A percentile compares a stretch with the other conserved stretches of the same genome.
phyloP scores from a whole-genome alignment of 2,888 invertebrate species.

The Diogma glabrata region DNA sequence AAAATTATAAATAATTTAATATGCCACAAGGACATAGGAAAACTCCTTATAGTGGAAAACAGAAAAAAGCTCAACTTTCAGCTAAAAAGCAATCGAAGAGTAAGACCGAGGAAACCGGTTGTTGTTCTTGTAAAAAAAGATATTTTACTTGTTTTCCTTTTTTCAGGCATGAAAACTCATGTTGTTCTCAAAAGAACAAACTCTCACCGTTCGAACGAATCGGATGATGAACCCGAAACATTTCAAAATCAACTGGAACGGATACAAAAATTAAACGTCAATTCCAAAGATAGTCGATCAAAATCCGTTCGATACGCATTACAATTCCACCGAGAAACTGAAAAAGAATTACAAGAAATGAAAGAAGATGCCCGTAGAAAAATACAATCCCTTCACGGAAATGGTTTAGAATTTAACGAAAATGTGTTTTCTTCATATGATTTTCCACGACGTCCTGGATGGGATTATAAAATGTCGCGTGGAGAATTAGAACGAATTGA shows the following conservation, averaged over 20 bases:
- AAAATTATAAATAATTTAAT: too few species aligned
- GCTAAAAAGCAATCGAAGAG: conserved; percentile 48
- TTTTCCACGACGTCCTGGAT: conserved; percentile 76
- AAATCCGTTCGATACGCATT: conserved; percentile 61
- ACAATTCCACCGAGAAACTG: conserved; percentile 70
- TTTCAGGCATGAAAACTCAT: background rate
- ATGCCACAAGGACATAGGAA: conserved; percentile 76
- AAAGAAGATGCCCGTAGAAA: conserved; percentile 54
- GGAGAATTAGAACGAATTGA: conserved; percentile 66
- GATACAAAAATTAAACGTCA: conserved; percentile 50
- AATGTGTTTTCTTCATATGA: conserved; percentile 57
- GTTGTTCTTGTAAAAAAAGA: too few species aligned
- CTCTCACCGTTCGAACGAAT: conserved; percentile 32
- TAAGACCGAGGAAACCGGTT: too few species aligned
- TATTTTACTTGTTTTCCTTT: too few species aligned
- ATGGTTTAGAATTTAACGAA: conserved; percentile 55
- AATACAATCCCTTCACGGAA: conserved; percentile 43
- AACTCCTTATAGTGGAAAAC: conserved; percentile 83
- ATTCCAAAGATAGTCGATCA: conserved; percentile 40
- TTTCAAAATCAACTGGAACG: conserved; percentile 13
- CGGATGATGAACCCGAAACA: conserved; percentile 29
- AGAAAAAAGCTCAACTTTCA: conserved; percentile 79
- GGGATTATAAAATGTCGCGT: conserved; percentile 66
- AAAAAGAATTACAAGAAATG: conserved; percentile 52
- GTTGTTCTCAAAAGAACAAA: conserved; percentile 16